Evolutionary conservation across 2,797 vertebrate species (phyloP), one percentile per base, ranked within the genome.

Genomic region (Pelochelys cantorii): DNA sequence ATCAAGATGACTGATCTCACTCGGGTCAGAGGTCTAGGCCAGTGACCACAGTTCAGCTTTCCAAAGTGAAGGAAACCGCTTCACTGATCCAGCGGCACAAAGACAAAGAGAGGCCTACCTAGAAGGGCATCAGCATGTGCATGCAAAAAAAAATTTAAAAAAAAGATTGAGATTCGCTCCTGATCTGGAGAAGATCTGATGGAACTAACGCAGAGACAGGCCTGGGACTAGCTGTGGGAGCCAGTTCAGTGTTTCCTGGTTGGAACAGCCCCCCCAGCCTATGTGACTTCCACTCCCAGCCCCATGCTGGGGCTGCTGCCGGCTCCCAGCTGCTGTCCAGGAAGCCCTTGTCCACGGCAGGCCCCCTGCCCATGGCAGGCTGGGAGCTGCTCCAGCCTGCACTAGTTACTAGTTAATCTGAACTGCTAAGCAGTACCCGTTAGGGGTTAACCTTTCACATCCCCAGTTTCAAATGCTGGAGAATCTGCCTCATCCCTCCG

Each of bases 1-100:
- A 97, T 96, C 97, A 98, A 98, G 98, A 98, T 98, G 98, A 98
- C 97, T 98, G 98, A 99, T 98, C 98, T 98, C 97, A 95, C 95
- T 90, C 2, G 62, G 98, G 98, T 98, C 97, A 98, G 91, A 97
- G 98, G 98, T 98, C 98, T 96, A 88, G 88, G 94, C 92, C 84
- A 1, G 52, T 95, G 96, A 97, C 94, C 90, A 15, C 85, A 94
- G 88, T 93, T 94, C 84, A 1, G 95, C 88, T 95, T 97, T 93
- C 90, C 93, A 97, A 96, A 96, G 93, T 84, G 79, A 92, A 92
- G 94, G 95, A 96, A 97, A 90, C 88, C 93, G 94, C 96, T 95
- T 92, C 94, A 90, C 86, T n/a, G 93, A 90, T 94, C 93, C 93
- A 93, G 90, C 59, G 52, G 89, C 89, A 97, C 92, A 96, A 95